Base-by-base conservation (phyloP, 1,140 invertebrate species). In the Trachymyrmex cornetzi region DNA sequence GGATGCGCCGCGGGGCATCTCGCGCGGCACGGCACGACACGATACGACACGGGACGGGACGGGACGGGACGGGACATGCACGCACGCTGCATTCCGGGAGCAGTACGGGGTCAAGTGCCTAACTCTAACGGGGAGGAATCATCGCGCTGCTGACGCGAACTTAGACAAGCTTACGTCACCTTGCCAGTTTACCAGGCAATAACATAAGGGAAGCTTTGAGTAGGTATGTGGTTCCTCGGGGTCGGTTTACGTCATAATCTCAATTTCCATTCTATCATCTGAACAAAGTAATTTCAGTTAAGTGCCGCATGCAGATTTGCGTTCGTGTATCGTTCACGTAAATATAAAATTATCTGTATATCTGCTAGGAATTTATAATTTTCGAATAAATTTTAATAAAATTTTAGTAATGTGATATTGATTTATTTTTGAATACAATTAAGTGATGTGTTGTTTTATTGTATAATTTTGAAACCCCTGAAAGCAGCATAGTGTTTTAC, bases 101-200 rank as follows among this genome's bases (percentile, higher is more conserved):
- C 55, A 61, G 55, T 74, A 44, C 69, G 69, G 69, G 80, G 80
- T 84, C 80, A 84, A 84, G 69, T 84, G 80, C 67, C 80, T 84
- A 84, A 84, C 80, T 84, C 80, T 84, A 84, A 84, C 80, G 69
- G 80, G 69, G 80, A 84, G 80, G 66, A 44, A 84, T 84, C 55
- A 84, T 84, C 57, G 80, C 27, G 24, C 80, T 71, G 69, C 67
- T 82, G 80, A 82, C 67, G 80, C 69, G 34, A 55, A 82, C 38
- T 59, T 74, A 72, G 55, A 82, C 57, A 69, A 9, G 69, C 80
- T 84, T 84, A 84, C 80, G 80, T 84, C 80, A 84, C 14, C 80
- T 30, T 44, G 38, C 34, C 55, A 55, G 48, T 38, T 81, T 50
- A 34, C 75, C 48, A 55, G n/a, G 44, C 19, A 57, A 61, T 61